Base-by-base conservation (phyloP, 1,140 invertebrate genomes). In the Seison nebaliae region DNA sequence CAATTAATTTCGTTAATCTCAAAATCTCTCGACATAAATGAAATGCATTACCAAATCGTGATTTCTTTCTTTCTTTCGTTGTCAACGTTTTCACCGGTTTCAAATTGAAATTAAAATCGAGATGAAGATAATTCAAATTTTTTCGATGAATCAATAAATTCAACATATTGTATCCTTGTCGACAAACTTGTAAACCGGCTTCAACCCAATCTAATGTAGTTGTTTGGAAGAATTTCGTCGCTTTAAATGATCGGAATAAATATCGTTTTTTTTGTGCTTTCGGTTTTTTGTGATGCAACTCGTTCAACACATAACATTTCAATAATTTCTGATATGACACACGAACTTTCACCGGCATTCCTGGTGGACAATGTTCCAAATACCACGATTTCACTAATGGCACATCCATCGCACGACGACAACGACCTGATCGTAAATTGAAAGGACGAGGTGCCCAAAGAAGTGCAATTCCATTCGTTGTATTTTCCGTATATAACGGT, bases 171-270 rank as follows among this genome's bases (percentile, higher is more conserved):
- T 98, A 98, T 9, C 91, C 91, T 59, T 98, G 91, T 9, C 88
- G 67, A 54, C 91, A 94, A 0, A 98, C 91, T 64, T 86, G 76
- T 2, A 50, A 19, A 17, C 45, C 45, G 12, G 23, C 45, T 40
- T 98, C 91, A 1, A 98, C 88, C 91, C 91, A 98, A 60, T 98
- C 91, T 38, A 98, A 63, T 1, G 83, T 88, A 11, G 91, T 98
- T 0, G 80, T 84, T 70, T 98, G 88, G 66, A 98, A 98, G 62
- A 98, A 98, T 59, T 98, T 98, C 0, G 91, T 98, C 0, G 84
- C 76, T 60, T 98, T 98, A 62, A 98, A 98, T 1, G 88, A 96
- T 12, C 86, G 69, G 68, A 98, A 98, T 11, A 94, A 60, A 51
- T 91, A 88, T 35, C 86, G 69, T 53, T 94, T 93, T 60, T 96